phyloP scores from a whole-genome alignment of 2,113 vertebrate species.

The Heteronetta atricapilla region DNA sequence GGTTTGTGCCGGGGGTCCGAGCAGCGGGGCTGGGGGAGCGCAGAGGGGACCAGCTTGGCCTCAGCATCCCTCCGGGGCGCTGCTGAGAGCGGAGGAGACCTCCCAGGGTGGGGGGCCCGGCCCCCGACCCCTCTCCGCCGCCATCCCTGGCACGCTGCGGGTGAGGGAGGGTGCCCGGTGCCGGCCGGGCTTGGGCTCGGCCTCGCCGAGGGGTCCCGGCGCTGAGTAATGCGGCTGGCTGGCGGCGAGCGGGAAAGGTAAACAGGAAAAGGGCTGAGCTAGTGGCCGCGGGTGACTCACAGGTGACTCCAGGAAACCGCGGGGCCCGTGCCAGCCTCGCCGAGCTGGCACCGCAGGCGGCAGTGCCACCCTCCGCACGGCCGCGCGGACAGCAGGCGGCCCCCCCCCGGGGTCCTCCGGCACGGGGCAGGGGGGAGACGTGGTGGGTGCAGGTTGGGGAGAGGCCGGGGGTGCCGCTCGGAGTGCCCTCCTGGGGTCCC shows the following conservation, averaged over 20 bases:
- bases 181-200: background rate
- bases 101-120: background rate
- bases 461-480: background rate
- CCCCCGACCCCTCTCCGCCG: background rate
- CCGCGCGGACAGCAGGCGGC: background rate
- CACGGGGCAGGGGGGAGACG: background rate
- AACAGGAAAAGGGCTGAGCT: constrained; percentile 71
- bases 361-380: background rate
- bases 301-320: constrained; percentile 63
- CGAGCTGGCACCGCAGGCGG: background rate
- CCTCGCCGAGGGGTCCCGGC: background rate
- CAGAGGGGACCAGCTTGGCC: background rate
- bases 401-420: too few species aligned
- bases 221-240: constrained; percentile 37
- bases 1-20: background rate
- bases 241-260: constrained; percentile 40
- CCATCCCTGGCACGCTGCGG: background rate
- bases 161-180: background rate
- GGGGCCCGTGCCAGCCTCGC: background rate
- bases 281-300: constrained; percentile 64
- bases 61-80: background rate
- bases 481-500: background rate
- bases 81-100: background rate
- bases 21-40: background rate
- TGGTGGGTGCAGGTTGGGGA: background rate